A percentile compares a stretch with the other conserved stretches of the same genome.
phyloP scores from a whole-genome alignment of 2,888 invertebrate genomes.

The Emmelina monodactyla region DNA sequence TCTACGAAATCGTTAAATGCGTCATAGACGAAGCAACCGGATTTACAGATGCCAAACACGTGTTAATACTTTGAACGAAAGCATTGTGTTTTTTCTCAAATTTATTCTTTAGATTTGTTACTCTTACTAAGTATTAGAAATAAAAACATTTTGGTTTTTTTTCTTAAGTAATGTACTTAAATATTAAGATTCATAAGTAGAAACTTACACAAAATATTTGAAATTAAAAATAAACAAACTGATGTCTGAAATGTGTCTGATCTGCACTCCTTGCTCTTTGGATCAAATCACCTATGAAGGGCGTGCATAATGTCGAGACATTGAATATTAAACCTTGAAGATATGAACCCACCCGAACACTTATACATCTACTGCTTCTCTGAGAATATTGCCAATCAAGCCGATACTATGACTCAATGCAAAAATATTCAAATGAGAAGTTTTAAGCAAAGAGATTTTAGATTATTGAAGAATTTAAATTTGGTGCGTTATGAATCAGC shows the following conservation, averaged over 20 bases:
- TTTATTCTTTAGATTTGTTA: too few species aligned
- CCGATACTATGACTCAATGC: conserved; percentile 7
- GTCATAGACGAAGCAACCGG: conserved; percentile 14
- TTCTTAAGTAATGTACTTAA: too few species aligned
- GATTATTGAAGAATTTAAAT: neutral
- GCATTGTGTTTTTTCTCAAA: too few species aligned
- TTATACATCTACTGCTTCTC: conserved; percentile 1
- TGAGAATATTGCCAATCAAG: conserved; percentile 1
- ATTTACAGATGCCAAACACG: conserved; percentile 8
- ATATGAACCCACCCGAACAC: conserved; percentile 3
- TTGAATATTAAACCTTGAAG: conserved; percentile 2
- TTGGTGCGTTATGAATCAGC: too few species aligned
- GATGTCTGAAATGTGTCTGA: too few species aligned
- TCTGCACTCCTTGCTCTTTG: neutral
- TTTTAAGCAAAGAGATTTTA: neutral
- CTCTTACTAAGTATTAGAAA: too few species aligned
- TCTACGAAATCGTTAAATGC: conserved; percentile 24
- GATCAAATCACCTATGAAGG: neutral
- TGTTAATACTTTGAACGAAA: too few species aligned
- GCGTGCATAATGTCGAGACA: neutral
- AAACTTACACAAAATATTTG: too few species aligned
- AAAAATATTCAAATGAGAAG: conserved; percentile 4
- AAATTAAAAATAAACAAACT: too few species aligned
- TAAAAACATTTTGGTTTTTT: too few species aligned
- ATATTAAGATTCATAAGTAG: too few species aligned